phyloP scores from a whole-genome alignment of 2,888 invertebrate species.

The Shargacucullia verbasci region DNA sequence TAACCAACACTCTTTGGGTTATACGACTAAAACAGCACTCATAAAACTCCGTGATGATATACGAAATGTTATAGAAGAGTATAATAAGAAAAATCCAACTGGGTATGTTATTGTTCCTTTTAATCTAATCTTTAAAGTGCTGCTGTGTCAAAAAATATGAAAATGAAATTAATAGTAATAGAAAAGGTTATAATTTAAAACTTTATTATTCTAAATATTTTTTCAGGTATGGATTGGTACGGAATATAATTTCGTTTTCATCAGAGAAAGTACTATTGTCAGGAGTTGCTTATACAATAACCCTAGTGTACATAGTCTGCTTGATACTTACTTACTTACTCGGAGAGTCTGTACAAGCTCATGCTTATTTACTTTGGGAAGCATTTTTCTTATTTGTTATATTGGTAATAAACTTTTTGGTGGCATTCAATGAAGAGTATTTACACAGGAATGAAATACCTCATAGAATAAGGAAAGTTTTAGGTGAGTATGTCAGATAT shows the following conservation, averaged over 20 bases:
- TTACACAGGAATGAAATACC: constrained; percentile 88
- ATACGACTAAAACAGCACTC: constrained; percentile 92
- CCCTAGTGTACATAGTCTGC: constrained; percentile 78
- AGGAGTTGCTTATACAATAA: constrained; percentile 83
- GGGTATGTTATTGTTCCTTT: constrained; percentile 65
- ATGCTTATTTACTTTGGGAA: constrained; percentile 80
- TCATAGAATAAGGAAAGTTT: constrained; percentile 82
- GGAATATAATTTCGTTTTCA: constrained; percentile 83
- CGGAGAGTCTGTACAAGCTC: constrained; percentile 80
- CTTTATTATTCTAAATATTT: constrained; percentile 19
- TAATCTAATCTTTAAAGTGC: neutral
- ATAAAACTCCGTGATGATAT: constrained; percentile 92
- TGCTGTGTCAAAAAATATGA: neutral
- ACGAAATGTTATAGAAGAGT: constrained; percentile 89
- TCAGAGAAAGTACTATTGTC: constrained; percentile 83
- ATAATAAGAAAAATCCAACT: constrained; percentile 88
- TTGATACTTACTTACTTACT: constrained; percentile 80
- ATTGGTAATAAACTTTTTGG: constrained; percentile 79
- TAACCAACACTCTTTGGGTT: constrained; percentile 83
- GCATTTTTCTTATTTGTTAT: constrained; percentile 81
- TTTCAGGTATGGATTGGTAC: constrained; percentile 77
- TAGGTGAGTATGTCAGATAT: constrained; percentile 73
- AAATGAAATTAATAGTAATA: neutral
- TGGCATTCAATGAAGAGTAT: constrained; percentile 85
- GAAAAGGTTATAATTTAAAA: neutral